Base-by-base conservation (phyloP, 2,888 invertebrate genomes). In the Subacronicta megacephala region DNA sequence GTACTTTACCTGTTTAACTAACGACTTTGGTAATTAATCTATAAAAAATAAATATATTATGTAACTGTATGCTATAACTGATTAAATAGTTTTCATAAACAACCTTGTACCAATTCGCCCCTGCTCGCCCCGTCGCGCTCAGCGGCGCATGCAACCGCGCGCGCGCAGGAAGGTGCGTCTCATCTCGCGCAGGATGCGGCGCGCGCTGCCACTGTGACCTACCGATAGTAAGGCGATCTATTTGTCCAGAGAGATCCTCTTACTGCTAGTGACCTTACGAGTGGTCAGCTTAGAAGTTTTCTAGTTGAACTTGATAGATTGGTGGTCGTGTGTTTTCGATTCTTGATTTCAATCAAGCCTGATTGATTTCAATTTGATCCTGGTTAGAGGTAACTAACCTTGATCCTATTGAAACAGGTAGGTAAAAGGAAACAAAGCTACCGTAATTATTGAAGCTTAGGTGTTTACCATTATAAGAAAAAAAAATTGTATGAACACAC, bases 181-280 rank as follows among this genome's bases (percentile, higher is more conserved):
- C 93, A 89, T 93, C 93, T 93, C 92, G 87, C 87, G 81, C 92
- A 92, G 93, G 93, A 93, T 93, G 93, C 93, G 92, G 92, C 88
- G 81, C 87, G 76, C 66, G 74, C 70, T 46, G 43, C 66, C 66
- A 65, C 75, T 72, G 75, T 75, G 65, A 65, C 77, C 71, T 75
- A 77, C 77, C 75, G 75, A 75, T 75, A 47, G 71, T 71, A 77
- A 65, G 62, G 60, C 59, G 81, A 77, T 76, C 74, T 71, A 68
- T 63, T 62, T 71, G 75, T 72, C 82, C 72, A 55, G 35, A 9
- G 58, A 79, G 88, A 90, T 89, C 88, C 83, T 76, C 84, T 89
- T 85, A 82, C 87, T 78, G 84, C 79, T 79, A 80, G 64, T 75
- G 78, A 82, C 81, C 80, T 79, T 77, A 50, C 17, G 18, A 68